These are phyloP conservation scores for Zygogramma bicolorata DNA, from an alignment of 2,888 invertebrate species.

Conservation along the genomic window DNA sequence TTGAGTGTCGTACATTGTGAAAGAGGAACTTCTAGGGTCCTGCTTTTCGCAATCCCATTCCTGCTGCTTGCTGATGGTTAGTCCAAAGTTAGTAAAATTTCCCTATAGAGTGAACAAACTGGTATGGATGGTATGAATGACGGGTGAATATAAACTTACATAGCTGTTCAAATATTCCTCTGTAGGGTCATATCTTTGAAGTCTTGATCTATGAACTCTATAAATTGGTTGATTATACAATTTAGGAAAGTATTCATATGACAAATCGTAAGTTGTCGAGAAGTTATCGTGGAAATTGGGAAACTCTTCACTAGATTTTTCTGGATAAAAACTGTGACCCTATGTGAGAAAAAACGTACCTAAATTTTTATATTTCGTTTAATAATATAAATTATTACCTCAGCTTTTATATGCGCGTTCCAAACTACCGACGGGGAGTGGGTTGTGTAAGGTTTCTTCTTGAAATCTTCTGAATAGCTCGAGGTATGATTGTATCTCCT, in stretches of 20 bases:
- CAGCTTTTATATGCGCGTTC: constrained; percentile 33
- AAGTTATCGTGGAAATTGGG: constrained; percentile 68
- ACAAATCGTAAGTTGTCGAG: constrained; percentile 69
- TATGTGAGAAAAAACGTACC: constrained; percentile 53
- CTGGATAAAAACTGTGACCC: constrained; percentile 66
- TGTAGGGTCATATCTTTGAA: constrained; percentile 67
- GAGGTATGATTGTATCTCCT: constrained; percentile 41
- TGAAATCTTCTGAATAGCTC: constrained; percentile 44
- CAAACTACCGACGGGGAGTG: constrained; percentile 31
- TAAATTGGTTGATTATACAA: constrained; percentile 66
- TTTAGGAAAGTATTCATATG: constrained; percentile 70
- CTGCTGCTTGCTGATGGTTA: constrained; percentile 64
- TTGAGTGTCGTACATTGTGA: constrained; percentile 63
- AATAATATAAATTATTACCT: constrained; percentile 19
- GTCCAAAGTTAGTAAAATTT: constrained; percentile 68
- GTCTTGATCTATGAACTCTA: constrained; percentile 65
- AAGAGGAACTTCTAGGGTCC: constrained; percentile 64
- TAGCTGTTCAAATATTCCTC: constrained; percentile 47
- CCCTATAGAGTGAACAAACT: constrained; percentile 62
- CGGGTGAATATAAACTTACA: too few species aligned
- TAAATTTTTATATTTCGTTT: background rate
- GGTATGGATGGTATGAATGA: too few species aligned
- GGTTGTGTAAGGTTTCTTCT: constrained; percentile 23
- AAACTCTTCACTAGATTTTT: constrained; percentile 67
- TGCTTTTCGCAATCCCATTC: constrained; percentile 69